Conservation (phyloP, 2,888 invertebrate species). For the Camponotus fellah region DNA sequence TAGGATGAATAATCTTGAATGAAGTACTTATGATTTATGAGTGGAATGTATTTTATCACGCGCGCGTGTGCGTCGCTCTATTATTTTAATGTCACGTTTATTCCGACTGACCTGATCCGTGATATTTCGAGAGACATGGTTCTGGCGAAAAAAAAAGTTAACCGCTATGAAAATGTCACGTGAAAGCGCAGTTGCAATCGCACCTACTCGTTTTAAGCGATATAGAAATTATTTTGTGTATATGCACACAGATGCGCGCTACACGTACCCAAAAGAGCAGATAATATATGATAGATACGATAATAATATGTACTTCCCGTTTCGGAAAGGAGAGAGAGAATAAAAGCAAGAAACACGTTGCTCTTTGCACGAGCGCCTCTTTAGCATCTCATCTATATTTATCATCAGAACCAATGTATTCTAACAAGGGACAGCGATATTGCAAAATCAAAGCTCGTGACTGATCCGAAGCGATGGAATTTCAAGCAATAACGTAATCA, state of each 20-base stretch:
- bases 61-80: not conserved
- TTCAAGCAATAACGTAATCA: not conserved
- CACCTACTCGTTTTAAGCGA: not conserved
- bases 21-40: not conserved
- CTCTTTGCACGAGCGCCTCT: not conserved
- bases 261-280: slow-evolving; percentile 10
- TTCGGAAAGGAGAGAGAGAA: slow-evolving; percentile 34
- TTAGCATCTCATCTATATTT: slow-evolving; percentile 32
- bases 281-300: slow-evolving; percentile 49
- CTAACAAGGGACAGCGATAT: not conserved
- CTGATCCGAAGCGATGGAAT: slow-evolving; percentile 1
- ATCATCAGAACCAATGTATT: not conserved
- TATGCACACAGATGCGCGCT: slow-evolving; percentile 18
- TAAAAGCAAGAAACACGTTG: not conserved
- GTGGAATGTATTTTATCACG: not conserved
- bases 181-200: not conserved
- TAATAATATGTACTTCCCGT: slow-evolving; percentile 67
- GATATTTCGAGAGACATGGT: slow-evolving; percentile 14
- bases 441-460: slow-evolving; percentile 6
- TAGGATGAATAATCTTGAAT: not conserved
- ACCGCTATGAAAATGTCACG: slow-evolving; percentile 30
- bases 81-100: slow-evolving; percentile 45
- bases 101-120: slow-evolving; percentile 23
- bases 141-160: slow-evolving; percentile 6
- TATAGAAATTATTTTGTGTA: not conserved